These are phyloP conservation scores for Lepus timidus DNA, from an alignment of 2,113 vertebrate species.

Conservation along the genomic window DNA sequence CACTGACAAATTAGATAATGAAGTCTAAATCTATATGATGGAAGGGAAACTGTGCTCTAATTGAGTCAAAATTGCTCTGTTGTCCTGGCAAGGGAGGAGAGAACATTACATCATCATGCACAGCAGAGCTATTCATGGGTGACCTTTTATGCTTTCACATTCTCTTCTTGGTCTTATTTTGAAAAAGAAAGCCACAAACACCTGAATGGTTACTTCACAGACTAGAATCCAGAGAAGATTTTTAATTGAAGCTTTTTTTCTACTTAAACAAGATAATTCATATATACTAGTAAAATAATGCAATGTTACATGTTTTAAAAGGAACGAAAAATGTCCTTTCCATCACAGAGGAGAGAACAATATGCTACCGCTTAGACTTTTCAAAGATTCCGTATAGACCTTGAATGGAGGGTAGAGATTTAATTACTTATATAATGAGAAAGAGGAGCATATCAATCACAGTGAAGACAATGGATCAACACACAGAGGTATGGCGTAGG, in stretches of 20 bases:
- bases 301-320: neutral
- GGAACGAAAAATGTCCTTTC: neutral
- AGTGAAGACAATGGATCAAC: neutral
- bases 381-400: neutral
- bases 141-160: neutral
- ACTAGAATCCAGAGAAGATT: neutral
- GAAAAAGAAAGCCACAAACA: neutral
- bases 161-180: neutral
- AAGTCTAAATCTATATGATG: neutral
- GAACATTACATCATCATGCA: fast-evolving
- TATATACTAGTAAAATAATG: neutral
- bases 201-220: neutral
- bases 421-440: neutral
- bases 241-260: neutral
- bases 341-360: neutral
- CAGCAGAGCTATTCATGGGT: neutral
- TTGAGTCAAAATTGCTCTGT: neutral
- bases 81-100: neutral
- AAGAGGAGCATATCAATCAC: neutral
- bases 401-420: neutral
- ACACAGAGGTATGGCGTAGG: neutral
- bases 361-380: neutral
- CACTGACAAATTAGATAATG: neutral
- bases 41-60: neutral
- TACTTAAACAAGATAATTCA: neutral